Evolutionary conservation across 2,888 invertebrate species (phyloP), one percentile per base, ranked within the genome.

Genomic region (Diabrotica balteata): DNA sequence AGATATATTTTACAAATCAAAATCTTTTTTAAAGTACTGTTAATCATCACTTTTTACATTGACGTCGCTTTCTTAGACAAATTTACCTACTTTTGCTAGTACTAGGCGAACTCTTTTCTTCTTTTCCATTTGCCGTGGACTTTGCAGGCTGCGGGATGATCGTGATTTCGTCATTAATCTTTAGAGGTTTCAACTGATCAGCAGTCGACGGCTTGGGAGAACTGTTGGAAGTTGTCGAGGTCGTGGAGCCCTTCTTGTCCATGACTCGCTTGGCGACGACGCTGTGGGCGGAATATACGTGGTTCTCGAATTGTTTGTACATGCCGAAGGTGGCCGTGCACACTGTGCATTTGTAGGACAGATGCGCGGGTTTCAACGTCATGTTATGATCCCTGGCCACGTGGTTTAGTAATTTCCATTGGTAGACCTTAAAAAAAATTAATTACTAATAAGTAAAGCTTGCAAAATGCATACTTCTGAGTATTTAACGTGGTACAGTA

Each of bases 251-350:
- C 80, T 90, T 91, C 82, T 91, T 91, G 79, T 92, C 93, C 90
- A 93, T 93, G 45, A 93, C 93, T 71, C 93, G 90, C 80, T 94
- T 94, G 50, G 95, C 94, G 17, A 94, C 94, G 22, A 94, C 93
- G 81, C 95, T 95, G 80, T 96, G 96, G 22, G 95, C 95, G 50
- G 95, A 94, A 81, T 96, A 96, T 7, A 96, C 96, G 83, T 96
- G 96, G 82, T 93, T 95, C 82, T 96, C 96, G 79, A 96, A 96
- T 80, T 95, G 93, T 85, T 95, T 95, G 87, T 96, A 96, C 94
- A 96, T 95, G 78, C 94, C 94, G 81, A 96, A 96, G 4, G 96
- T 96, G 42, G 96, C 96, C 50, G 95, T 95, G 84, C 96, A 96
- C 44, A 96, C 96, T 9, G 96, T 96, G 85, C 96, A 96, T 84